Percentiles rank a stretch among this genome's conserved stretches.
Evolutionary conservation across 2,113 vertebrate species (phyloP).

Genomic region (Bubo scandiacus): DNA sequence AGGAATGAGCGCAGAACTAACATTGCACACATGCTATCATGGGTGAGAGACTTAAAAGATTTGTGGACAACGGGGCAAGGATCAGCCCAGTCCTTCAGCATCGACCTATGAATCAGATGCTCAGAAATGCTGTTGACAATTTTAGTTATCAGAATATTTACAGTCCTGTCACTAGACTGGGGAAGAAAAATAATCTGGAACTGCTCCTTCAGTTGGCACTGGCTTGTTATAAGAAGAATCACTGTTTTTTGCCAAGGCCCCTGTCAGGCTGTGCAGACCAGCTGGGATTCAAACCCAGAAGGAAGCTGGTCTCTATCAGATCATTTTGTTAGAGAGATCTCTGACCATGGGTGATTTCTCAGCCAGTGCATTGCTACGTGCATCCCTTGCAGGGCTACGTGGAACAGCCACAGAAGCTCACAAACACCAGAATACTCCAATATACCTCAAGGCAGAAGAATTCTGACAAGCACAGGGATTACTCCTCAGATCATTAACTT

Average conservation of each 20-base stretch:
- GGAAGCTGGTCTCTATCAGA: neutral
- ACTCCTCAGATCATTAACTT: neutral
- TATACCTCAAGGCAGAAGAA: neutral
- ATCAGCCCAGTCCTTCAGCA: neutral
- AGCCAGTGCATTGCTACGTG: neutral
- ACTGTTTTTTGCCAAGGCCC: neutral
- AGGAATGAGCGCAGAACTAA: neutral
- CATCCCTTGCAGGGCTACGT: neutral
- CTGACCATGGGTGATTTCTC: neutral
- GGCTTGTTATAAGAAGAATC: neutral
- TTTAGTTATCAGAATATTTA: neutral
- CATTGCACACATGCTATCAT: rapidly evolving
- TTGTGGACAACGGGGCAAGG: neutral
- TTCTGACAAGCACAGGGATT: neutral
- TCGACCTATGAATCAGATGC: neutral
- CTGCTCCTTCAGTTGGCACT: neutral
- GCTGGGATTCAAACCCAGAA: neutral
- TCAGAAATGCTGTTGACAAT: neutral
- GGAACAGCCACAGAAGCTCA: neutral
- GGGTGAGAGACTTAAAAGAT: neutral
- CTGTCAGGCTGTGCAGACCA: neutral
- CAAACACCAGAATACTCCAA: neutral
- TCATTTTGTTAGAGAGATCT: neutral
- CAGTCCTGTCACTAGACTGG: neutral
- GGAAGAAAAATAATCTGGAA: neutral